Evolutionary conservation across 53 echinoderm and acorn worm genomes (phyloP).

Genomic region (Mesocentrotus franciscanus): DNA sequence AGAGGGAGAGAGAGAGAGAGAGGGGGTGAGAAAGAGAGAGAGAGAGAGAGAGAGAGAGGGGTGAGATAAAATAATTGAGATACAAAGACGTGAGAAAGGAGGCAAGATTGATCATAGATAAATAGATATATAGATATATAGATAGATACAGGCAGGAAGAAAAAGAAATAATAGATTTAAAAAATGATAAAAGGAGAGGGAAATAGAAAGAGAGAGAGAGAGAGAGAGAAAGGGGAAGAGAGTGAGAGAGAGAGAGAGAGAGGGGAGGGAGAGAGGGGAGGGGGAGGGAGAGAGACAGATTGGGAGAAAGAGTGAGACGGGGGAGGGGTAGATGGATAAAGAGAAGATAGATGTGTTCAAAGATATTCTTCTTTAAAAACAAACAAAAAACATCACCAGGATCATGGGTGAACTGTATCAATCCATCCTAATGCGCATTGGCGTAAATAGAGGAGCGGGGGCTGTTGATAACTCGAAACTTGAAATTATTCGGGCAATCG

Average conservation of each 20-base stretch:
- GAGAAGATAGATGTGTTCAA: too few species aligned
- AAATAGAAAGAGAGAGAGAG: neutral
- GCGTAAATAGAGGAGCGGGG: too few species aligned
- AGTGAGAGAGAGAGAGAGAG: neutral
- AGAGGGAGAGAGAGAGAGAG: neutral
- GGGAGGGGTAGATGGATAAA: neutral
- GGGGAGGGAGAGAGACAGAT: neutral
- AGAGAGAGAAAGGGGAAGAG: neutral
- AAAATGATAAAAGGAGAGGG: neutral
- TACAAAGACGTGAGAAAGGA: too few species aligned
- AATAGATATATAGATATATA: neutral
- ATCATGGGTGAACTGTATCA: too few species aligned
- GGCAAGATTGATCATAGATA: neutral
- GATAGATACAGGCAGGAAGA: neutral
- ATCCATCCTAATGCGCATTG: too few species aligned
- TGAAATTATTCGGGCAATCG: too few species aligned
- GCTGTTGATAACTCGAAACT: too few species aligned
- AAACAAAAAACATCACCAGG: too few species aligned
- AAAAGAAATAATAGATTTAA: neutral
- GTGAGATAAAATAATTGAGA: neutral
- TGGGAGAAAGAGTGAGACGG: too few species aligned
- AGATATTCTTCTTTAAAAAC: too few species aligned
- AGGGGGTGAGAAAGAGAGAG: neutral
- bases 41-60: neutral
- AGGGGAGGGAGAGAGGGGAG: neutral